A percentile compares a stretch with the other conserved stretches of the same genome.
Conservation (phyloP, 1,140 invertebrate species). For the Colletes gigas region DNA sequence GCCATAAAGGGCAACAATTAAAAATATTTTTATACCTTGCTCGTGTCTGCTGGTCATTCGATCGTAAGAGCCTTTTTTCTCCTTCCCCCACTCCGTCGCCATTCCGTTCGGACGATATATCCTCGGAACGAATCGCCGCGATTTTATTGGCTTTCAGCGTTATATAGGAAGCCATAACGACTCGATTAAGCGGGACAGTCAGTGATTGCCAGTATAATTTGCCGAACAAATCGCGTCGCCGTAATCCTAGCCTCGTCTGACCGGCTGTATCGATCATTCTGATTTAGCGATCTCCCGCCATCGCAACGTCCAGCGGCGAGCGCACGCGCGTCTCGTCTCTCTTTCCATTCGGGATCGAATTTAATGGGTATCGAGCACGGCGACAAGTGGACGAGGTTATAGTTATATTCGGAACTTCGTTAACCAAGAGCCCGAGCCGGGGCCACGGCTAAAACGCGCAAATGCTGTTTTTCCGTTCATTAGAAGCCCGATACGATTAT, state of each 20-base stretch:
- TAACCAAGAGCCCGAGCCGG: slow-evolving; percentile 6
- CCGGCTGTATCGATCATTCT: slow-evolving; percentile 61
- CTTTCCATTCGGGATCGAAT: slow-evolving; percentile 50
- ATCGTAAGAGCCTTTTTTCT: slow-evolving; percentile 36
- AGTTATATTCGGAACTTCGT: slow-evolving; percentile 53
- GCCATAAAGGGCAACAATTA: slow-evolving; percentile 41
- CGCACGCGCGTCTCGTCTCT: slow-evolving; percentile 22
- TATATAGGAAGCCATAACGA: slow-evolving; percentile 64
- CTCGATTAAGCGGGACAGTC: slow-evolving; percentile 66
- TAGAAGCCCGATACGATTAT: slow-evolving; percentile 60
- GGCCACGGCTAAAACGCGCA: slow-evolving; percentile 9
- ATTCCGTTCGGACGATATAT: slow-evolving; percentile 33
- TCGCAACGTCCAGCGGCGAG: slow-evolving; percentile 30
- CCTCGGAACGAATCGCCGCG: slow-evolving; percentile 46
- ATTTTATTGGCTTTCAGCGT: slow-evolving; percentile 65
- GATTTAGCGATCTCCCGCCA: slow-evolving; percentile 57
- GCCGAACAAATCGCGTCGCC: slow-evolving; percentile 63
- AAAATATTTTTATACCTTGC: slow-evolving; percentile 58
- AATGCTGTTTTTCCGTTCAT: slow-evolving; percentile 64
- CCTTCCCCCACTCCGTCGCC: too few relatives aligned
- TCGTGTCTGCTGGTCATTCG: slow-evolving; percentile 45
- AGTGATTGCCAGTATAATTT: slow-evolving; percentile 68
- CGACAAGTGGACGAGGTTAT: slow-evolving; percentile 51
- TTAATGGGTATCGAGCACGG: slow-evolving; percentile 29
- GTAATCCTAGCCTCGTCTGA: slow-evolving; percentile 61